Evolutionary conservation across 2,113 vertebrate genomes (phyloP).

Genomic region (Phaethon lepturus): DNA sequence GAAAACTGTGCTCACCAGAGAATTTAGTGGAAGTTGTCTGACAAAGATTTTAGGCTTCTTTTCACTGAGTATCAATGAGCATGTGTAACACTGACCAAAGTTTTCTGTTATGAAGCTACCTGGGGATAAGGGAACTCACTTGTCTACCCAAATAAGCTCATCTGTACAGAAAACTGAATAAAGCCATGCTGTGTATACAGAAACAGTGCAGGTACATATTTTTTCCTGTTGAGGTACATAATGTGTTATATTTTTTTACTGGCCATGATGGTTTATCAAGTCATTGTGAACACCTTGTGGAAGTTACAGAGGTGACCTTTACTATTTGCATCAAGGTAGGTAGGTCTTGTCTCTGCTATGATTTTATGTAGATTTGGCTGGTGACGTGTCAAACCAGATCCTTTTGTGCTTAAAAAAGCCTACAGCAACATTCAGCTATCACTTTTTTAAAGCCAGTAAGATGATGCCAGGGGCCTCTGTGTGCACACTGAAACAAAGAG

Average conservation of each 20-base stretch:
- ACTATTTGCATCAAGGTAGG: neutral
- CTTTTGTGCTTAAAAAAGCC: neutral
- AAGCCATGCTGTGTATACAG: neutral
- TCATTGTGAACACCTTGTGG: neutral
- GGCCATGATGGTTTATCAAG: neutral
- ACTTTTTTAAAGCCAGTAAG: neutral
- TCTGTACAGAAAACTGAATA: neutral
- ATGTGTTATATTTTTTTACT: neutral
- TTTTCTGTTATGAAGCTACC: neutral
- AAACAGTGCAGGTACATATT: neutral
- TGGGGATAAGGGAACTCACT: neutral
- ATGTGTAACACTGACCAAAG: neutral
- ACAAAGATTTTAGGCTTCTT: neutral
- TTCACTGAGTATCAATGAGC: neutral
- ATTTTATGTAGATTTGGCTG: neutral
- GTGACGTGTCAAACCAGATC: neutral
- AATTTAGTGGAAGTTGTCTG: neutral
- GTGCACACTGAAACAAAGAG: neutral
- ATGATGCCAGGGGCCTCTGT: neutral
- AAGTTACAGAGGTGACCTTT: neutral
- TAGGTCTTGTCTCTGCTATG: neutral
- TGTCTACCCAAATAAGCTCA: neutral
- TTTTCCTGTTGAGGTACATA: neutral
- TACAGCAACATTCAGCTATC: neutral
- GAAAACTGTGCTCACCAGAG: neutral